Base-by-base conservation (phyloP, 2,888 invertebrate species). In the Myathropa florea region DNA sequence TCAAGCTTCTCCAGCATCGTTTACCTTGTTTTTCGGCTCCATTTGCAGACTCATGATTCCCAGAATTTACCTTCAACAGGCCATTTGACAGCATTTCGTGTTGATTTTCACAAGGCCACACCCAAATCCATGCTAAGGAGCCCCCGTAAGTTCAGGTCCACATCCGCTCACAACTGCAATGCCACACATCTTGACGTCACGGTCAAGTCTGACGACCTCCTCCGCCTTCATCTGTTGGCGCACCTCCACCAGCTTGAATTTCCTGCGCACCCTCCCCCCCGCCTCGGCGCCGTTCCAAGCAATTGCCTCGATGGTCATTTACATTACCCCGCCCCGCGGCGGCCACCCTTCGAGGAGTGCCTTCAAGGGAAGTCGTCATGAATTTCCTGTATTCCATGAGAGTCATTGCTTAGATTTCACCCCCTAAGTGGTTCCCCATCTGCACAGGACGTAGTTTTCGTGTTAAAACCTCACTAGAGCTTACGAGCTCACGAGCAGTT, bases 391-490 rank as follows among this genome's bases (percentile, higher is more conserved):
- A 7, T n/a, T 46, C 7, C 46, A 46, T 7, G 46, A 46, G 46
- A 46, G 46, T 18, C 46, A 18, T 18, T 46, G 46, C 46, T 46
- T n/a, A 46, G 46, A 46, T 7, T 46, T 12, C n/a, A 6, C 39
- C n/a, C 39, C n/a, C 2, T 36, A 36, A 30, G 30, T 33, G 33
- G 33, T 0, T 1, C n/a, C n/a, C 39, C 39, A 4, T 36, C 36
- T 14, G 14, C 36, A 10, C 30, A 30, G 39, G 14, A 39, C 39
- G 46, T 46, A 9, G 46, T 72, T 80, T 72, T 76, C 55, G 76
- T 82, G 71, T 55, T 84, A 57, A 71, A 71, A 72, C 68, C 72
- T 67, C 55, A 72, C 30, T 23, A 70, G 77, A 64, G 68, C 63
- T 75, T 55, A 46, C 67, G 18, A 46, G 18, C 46, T 46, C 36